A percentile compares a stretch with the other conserved stretches of the same genome.
phyloP scores from a whole-genome alignment of 30 jellyfish, hydroid and myxozoan species.

The Pelagia noctiluca region DNA sequence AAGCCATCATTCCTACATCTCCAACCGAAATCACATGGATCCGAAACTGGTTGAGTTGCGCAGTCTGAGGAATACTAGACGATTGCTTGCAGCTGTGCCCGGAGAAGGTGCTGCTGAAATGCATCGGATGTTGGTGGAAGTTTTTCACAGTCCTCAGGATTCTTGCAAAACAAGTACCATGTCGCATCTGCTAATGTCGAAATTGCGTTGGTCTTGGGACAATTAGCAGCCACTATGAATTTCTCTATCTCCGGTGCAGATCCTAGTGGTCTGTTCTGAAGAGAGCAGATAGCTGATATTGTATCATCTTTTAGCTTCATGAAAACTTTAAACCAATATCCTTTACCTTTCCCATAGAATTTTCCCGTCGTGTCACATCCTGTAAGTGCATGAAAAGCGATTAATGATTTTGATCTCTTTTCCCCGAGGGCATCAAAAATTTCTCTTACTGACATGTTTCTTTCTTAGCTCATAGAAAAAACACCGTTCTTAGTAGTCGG shows the following conservation, averaged over 20 bases:
- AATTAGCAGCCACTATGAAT: conserved; percentile 20
- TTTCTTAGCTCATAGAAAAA: conserved; percentile 18
- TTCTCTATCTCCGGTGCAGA: conserved; percentile 35
- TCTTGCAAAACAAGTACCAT: conserved; percentile 38
- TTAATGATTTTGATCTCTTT: conserved; percentile 37
- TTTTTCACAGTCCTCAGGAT: conserved; percentile 34
- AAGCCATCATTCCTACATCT: conserved; percentile 28
- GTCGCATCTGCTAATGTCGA: conserved; percentile 38
- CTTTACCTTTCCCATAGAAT: conserved; percentile 50
- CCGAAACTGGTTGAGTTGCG: conserved; percentile 29
- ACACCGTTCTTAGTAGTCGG: conserved; percentile 29
- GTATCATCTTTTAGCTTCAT: conserved; percentile 29
- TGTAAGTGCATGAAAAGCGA: conserved; percentile 54
- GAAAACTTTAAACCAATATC: conserved; percentile 12
- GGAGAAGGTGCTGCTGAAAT: conserved; percentile 42
- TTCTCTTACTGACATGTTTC: conserved; percentile 4
- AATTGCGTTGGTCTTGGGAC: conserved; percentile 32
- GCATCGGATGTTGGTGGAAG: conserved; percentile 43
- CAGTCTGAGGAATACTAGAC: conserved; percentile 27
- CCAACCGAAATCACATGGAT: conserved; percentile 25
- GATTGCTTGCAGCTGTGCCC: conserved; percentile 35
- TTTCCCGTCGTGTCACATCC: conserved; percentile 53
- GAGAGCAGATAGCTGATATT: conserved; percentile 32
- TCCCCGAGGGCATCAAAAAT: conserved; percentile 29
- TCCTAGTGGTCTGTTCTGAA: conserved; percentile 37